Conservation (phyloP, 30 jellyfish, hydroid and myxozoan genomes). For the Cassiopea xamachana region DNA sequence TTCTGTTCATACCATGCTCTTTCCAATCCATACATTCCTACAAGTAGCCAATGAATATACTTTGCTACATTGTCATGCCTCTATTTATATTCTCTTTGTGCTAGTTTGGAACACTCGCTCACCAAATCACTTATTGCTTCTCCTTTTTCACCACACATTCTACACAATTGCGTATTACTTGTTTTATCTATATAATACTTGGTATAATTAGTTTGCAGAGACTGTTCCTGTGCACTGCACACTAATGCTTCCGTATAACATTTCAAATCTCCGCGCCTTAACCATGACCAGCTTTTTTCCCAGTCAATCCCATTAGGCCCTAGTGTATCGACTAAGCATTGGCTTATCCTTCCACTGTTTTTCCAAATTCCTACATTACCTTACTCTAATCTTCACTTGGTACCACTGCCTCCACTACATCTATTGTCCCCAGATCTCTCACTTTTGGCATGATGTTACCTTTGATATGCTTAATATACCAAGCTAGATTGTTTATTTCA, state of each 20-base stretch:
- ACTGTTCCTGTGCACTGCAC: not conserved
- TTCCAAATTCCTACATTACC: not conserved
- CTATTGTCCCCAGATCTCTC: not conserved
- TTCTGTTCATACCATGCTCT: not conserved
- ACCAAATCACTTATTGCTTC: not conserved
- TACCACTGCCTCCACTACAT: not conserved
- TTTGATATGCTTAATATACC: not conserved
- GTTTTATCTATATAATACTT: not conserved
- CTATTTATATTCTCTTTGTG: not conserved
- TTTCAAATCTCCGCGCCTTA: not conserved
- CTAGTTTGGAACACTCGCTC: not conserved
- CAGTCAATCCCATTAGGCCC: not conserved
- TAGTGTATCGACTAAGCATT: not conserved
- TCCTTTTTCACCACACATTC: not conserved
- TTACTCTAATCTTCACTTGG: not conserved
- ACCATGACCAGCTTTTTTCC: not conserved
- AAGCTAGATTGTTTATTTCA: not conserved
- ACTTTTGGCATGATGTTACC: not conserved
- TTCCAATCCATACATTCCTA: not conserved
- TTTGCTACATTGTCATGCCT: not conserved
- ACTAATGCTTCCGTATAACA: not conserved
- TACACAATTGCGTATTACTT: not conserved
- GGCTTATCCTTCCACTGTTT: not conserved
- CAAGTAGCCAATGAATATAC: not conserved
- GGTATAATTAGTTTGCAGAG: not conserved